Conservation (phyloP, 2,113 vertebrate species). For the Ancistrus triradiatus region DNA sequence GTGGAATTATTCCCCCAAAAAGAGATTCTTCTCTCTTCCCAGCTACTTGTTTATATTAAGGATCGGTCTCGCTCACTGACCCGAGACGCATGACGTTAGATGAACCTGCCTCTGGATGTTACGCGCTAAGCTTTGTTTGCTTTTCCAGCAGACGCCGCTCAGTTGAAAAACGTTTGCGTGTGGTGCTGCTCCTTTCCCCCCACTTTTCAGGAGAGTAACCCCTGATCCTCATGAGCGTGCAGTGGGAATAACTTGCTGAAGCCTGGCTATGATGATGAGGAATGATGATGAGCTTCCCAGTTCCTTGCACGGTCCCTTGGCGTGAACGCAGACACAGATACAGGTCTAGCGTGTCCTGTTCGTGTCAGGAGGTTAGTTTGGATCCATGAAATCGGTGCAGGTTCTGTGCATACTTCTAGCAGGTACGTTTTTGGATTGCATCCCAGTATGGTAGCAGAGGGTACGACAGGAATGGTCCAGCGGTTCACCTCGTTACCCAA, state of each 20-base stretch:
- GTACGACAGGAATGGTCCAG: too few species aligned
- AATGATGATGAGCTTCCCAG: conserved; percentile 40
- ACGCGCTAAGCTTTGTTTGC: conserved; percentile 35
- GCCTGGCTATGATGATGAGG: conserved; percentile 6
- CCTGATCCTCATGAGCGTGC: not conserved
- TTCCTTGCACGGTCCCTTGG: conserved; percentile 3
- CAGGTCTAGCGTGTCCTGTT: not conserved
- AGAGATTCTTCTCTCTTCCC: conserved; percentile 1
- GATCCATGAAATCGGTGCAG: not conserved
- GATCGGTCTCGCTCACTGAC: not conserved
- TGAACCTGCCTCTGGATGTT: not conserved
- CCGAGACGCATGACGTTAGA: not conserved
- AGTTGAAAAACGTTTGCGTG: not conserved
- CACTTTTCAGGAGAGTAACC: not conserved
- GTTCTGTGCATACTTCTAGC: not conserved
- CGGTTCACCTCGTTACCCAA: too few species aligned
- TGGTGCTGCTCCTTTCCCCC: not conserved
- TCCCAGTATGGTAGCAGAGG: not conserved
- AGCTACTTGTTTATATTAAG: conserved; percentile 1
- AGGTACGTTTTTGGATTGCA: not conserved
- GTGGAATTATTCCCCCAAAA: conserved; percentile 1
- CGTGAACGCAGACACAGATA: not conserved
- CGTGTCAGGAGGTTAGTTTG: not conserved
- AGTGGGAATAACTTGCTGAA: not conserved
- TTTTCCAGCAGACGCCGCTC: not conserved